phyloP scores from a whole-genome alignment of 2,797 vertebrate genomes.

The Sebastes kiyomatsui region DNA sequence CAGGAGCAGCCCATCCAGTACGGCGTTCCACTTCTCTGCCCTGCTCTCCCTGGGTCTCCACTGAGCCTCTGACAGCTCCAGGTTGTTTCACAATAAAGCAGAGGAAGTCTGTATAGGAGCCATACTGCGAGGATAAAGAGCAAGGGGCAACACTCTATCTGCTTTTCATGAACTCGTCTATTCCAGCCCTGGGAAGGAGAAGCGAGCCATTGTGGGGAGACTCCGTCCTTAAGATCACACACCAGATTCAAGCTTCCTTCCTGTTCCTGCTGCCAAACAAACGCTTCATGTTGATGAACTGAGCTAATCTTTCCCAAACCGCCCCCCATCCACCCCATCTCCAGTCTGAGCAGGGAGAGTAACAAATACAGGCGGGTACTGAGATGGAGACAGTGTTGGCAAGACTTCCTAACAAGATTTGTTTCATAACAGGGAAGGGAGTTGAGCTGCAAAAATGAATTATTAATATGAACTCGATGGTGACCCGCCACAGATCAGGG shows the following conservation, averaged over 20 bases:
- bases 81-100: constrained; percentile 64
- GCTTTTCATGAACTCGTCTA: constrained; percentile 46
- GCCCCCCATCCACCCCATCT: background rate
- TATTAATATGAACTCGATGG: constrained; percentile 76
- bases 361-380: constrained; percentile 36
- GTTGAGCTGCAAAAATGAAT: constrained; percentile 70
- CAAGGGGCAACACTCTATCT: constrained; percentile 31
- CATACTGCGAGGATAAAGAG: constrained; percentile 54
- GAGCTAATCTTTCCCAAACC: constrained; percentile 33
- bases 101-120: constrained; percentile 42
- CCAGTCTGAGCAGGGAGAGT: background rate
- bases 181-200: constrained; percentile 19
- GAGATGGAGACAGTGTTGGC: constrained; percentile 47
- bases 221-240: constrained; percentile 24
- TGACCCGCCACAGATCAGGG: constrained; percentile 72
- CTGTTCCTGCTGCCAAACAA: constrained; percentile 30
- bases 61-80: constrained; percentile 64
- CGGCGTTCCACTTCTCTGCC: constrained; percentile 62
- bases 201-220: constrained; percentile 16
- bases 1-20: constrained; percentile 56
- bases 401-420: constrained; percentile 70
- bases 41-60: constrained; percentile 40
- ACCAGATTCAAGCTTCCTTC: constrained; percentile 10
- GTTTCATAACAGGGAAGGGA: constrained; percentile 66
- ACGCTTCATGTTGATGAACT: constrained; percentile 52